Evolutionary conservation across 2,113 vertebrate genomes (phyloP), one percentile per base, ranked within the genome.

Genomic region (Lates calcarifer): DNA sequence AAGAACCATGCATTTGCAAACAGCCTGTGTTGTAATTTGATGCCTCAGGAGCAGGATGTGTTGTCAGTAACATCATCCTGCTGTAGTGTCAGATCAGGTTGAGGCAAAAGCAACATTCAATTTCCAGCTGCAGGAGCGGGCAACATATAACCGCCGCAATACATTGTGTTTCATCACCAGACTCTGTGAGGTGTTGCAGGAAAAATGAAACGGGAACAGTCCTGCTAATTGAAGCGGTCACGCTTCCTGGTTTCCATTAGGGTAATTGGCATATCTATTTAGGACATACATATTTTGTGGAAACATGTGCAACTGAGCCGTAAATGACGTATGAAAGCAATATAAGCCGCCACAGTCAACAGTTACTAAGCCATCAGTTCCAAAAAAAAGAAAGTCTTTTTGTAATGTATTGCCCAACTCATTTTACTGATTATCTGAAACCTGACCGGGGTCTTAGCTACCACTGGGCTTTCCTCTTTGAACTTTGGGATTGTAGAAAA

Each of bases 241-340:
- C 77, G 87, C 90, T 88, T 79, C 87, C 82, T 87, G 89, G 72
- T 89, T 94, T 91, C 92, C 90, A 93, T 94, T 93, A 89, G 80
- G 82, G 80, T 92, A 93, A 92, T 93, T 92, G 90, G 82, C 88
- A 92, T 91, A 90, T 94, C 90, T 92, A 80, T 92, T 93, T 92
- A 81, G 91, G 84, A 89, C 87, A 80, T 92, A 90, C 88, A 91
- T 90, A 85, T 89, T 93, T 89, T 43, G 85, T 84, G 29, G 65
- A 84, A 87, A 91, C 68, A 80, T 83, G 79, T 87, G 88, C 83
- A 90, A 86, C 89, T 91, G 85, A 90, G 91, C 89, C 71, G 29
- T 88, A 89, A 91, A 91, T 87, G 83, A 91, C 79, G 53, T 87
- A 86, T 82, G 84, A 85, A 87, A 81, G 77, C 79, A 87, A 80